Conservation (phyloP, 2,888 invertebrate species). For the Malthinus flaveolus region DNA sequence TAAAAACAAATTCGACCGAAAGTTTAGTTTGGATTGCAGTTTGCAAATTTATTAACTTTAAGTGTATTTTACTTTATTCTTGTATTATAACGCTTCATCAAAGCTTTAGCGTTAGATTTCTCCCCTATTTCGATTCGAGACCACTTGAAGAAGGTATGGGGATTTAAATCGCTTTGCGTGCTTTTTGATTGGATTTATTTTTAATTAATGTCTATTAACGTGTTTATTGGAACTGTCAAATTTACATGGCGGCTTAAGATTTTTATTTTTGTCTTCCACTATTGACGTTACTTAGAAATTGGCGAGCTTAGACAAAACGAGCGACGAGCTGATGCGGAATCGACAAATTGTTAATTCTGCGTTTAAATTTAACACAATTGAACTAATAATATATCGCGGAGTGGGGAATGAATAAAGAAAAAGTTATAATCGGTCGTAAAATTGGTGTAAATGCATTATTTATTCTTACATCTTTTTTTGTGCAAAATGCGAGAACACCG, state of each 20-base stretch:
- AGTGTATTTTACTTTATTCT: conserved; percentile 9
- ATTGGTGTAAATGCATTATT: conserved; percentile 33
- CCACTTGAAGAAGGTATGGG: conserved; percentile 22
- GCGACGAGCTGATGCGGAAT: not conserved
- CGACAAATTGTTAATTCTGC: not conserved
- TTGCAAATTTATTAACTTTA: conserved; percentile 2
- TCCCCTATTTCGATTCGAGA: conserved; percentile 28
- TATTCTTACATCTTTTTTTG: conserved; percentile 37
- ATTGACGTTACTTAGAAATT: not conserved
- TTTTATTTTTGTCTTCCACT: not conserved
- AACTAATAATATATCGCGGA: no score
- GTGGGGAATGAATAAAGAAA: not conserved
- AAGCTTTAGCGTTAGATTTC: conserved; percentile 26
- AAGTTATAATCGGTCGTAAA: conserved; percentile 12
- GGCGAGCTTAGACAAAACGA: no score
- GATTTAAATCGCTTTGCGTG: conserved; percentile 33
- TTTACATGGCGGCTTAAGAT: conserved; percentile 19
- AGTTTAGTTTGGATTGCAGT: not conserved
- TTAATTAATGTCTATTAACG: conserved; percentile 43
- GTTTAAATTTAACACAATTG: no score
- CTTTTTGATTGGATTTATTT: conserved; percentile 43
- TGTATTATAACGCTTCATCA: conserved; percentile 20
- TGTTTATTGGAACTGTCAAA: conserved; percentile 35
- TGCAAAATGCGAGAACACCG: conserved; percentile 24
- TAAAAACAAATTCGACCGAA: no score